Conservation (phyloP, 2,113 vertebrate species). For the Crotophaga sulcirostris region DNA sequence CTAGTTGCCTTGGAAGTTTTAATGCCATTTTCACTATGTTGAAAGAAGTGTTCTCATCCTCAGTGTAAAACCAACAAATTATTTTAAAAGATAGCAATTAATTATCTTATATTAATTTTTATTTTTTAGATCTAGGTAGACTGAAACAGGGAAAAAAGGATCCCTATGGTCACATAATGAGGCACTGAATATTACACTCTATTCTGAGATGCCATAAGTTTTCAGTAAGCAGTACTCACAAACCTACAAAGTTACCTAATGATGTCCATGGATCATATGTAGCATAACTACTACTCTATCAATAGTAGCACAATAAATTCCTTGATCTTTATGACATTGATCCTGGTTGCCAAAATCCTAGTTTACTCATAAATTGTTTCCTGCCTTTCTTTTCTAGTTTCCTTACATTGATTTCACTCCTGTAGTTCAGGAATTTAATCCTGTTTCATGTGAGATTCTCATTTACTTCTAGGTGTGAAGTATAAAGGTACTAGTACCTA, state of each 20-base stretch:
- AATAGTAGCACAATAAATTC: background rate
- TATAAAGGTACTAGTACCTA: background rate
- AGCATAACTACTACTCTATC: background rate
- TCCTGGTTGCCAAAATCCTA: background rate
- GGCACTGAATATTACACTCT: background rate
- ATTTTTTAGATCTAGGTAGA: background rate
- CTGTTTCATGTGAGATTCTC: background rate
- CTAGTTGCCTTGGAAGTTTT: background rate
- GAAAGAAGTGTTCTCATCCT: background rate
- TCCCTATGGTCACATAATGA: background rate
- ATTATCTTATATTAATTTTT: background rate
- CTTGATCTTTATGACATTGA: background rate
- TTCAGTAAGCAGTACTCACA: background rate
- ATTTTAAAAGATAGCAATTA: background rate
- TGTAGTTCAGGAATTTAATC: background rate
- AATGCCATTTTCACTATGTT: background rate
- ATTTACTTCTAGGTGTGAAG: background rate
- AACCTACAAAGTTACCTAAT: background rate
- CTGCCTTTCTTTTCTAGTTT: background rate
- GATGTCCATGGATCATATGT: background rate
- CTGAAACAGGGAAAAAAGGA: background rate
- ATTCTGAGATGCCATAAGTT: background rate
- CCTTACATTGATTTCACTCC: background rate
- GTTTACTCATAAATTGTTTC: background rate
- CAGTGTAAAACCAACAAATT: background rate